Conservation (phyloP, 2,797 vertebrate species). For the Erpetoichthys calabaricus region DNA sequence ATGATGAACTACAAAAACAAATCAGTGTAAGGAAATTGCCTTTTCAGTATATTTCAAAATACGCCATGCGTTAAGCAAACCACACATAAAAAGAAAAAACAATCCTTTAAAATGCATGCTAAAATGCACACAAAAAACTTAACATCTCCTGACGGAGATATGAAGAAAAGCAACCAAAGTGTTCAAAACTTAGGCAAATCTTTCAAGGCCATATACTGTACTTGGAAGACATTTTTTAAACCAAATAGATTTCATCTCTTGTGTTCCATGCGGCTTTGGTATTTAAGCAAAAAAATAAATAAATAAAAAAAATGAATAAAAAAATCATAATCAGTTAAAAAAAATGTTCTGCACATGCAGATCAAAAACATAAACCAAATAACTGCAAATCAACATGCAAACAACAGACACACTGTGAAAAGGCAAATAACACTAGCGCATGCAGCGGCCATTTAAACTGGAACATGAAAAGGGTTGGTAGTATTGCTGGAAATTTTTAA, state of each 20-base stretch:
- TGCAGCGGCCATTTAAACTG: slow-evolving; percentile 6
- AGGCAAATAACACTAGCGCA: slow-evolving; percentile 5
- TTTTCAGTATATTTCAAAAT: neutral
- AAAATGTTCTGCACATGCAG: neutral
- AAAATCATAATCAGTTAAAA: slow-evolving; percentile 1
- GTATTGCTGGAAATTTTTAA: slow-evolving; percentile 3
- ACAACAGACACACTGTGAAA: slow-evolving; percentile 2
- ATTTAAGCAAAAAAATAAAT: neutral
- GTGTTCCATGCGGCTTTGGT: slow-evolving; percentile 1
- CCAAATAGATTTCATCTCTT: no score
- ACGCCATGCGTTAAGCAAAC: slow-evolving; percentile 4
- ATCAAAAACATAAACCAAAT: neutral
- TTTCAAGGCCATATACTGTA: no score
- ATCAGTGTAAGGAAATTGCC: slow-evolving; percentile 5
- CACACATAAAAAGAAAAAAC: slow-evolving; percentile 1
- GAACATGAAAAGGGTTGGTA: neutral
- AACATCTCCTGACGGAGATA: neutral
- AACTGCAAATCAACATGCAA: slow-evolving; percentile 8
- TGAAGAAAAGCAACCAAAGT: neutral
- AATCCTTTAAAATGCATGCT: slow-evolving; percentile 2
- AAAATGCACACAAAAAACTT: slow-evolving; percentile 4
- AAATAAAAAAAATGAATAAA: slow-evolving; percentile 1
- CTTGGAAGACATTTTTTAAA: no score
- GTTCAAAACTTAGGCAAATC: no score
- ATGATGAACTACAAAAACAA: slow-evolving; percentile 4